Evolutionary conservation across 2,113 vertebrate species (phyloP).

Genomic region (Nesospiza acunhae): DNA sequence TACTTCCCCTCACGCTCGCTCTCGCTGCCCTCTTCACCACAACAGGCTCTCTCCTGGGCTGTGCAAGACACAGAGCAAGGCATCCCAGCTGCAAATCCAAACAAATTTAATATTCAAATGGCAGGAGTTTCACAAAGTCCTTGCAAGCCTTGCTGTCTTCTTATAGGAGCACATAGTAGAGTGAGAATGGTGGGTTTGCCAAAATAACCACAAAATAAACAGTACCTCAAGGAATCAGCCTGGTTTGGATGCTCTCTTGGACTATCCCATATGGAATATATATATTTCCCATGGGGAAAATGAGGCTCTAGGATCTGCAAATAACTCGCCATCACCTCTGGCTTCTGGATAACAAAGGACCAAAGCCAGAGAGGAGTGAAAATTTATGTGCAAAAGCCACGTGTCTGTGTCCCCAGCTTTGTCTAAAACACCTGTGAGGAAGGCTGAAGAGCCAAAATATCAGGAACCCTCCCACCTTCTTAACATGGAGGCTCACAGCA

Average conservation of each 20-base stretch:
- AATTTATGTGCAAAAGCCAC: fast-evolving
- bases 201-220: neutral
- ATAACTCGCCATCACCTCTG: neutral
- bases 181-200: neutral
- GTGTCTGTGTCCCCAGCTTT: neutral
- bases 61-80: neutral
- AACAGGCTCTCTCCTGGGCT: fast-evolving
- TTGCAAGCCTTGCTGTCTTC: neutral
- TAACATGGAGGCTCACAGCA: neutral
- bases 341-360: neutral
- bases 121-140: neutral
- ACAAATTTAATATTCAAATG: neutral
- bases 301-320: neutral
- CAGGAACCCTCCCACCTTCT: neutral
- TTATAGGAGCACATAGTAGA: fast-evolving
- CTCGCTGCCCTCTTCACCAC: neutral
- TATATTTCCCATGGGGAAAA: neutral
- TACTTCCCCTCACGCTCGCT: neutral
- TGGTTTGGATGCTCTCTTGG: neutral
- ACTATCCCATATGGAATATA: neutral
- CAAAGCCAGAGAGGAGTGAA: neutral
- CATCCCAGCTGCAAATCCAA: neutral
- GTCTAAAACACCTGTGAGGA: neutral
- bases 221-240: neutral
- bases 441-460: neutral